Base-by-base conservation (phyloP, 1,140 invertebrate species). In the Odontomachus brunneus region DNA sequence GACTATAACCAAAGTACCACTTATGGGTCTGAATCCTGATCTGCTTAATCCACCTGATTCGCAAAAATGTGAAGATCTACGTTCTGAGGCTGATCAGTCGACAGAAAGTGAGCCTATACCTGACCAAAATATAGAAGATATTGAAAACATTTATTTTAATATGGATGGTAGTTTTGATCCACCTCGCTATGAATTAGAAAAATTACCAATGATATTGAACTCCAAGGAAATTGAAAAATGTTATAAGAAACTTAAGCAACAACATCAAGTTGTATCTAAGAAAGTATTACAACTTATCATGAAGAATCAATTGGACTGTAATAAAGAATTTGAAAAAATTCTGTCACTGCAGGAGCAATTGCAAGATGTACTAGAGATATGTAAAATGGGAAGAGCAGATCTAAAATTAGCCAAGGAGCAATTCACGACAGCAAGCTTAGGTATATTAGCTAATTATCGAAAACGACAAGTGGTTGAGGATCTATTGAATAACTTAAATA, bases 281-380 rank as follows among this genome's bases (percentile, higher is more conserved):
- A 97, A 98, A 94, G 97, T 99, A 0, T 95, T 98, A 0, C 97
- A 98, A 86, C 94, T 99, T 19, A 99, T 99, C 88, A 94, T 98
- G 12, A 97, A 99, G 91, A 98, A 99, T 85, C 96, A 98, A 71
- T 96, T 96, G 85, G 95, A 96, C 2, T 99, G 98, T 92, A 97
- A 97, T 82, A 95, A 96, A 15, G 98, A 99, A 92, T 97, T 99
- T 86, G 94, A 96, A 66, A 96, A 97, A 83, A 97, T 99, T 22
- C 95, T 97, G 82, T 96, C 96, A 82, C 96, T 98, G 76, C 95
- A 98, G 91, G 95, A 96, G 88, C 95, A 97, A 87, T 92, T 99
- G 22, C 94, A 96, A 81, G 95, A 96, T 57, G 96, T 97, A 0
- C 90, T 98, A 14, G 94, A 95, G 84, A 96, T 96, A 2, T 98